Percentiles rank a stretch among this genome's conserved stretches.
Evolutionary conservation across 2,888 invertebrate species (phyloP).

Genomic region (Deilephila porcellus): DNA sequence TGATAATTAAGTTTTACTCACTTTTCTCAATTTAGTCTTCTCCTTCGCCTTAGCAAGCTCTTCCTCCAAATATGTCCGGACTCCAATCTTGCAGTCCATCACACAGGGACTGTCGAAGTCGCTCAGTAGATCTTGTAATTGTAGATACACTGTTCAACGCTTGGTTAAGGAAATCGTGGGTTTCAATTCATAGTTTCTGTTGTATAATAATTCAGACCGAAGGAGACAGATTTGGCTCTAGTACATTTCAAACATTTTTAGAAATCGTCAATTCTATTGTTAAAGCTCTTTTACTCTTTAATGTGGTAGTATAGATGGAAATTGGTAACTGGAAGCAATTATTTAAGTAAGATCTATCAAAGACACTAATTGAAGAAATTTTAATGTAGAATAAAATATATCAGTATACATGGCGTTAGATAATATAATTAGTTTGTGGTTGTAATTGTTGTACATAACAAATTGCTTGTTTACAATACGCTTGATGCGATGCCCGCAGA

Average conservation of each 20-base stretch:
- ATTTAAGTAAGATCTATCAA: too few species aligned
- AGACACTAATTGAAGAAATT: too few species aligned
- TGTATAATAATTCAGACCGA: not conserved
- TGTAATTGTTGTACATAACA: conserved; percentile 37
- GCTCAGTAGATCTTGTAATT: conserved; percentile 95
- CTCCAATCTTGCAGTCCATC: conserved; percentile 98
- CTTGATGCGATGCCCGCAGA: conserved; percentile 5
- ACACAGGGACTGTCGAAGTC: conserved; percentile 97
- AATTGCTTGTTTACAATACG: conserved; percentile 2
- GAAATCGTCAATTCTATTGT: too few species aligned
- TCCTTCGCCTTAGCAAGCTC: conserved; percentile 97
- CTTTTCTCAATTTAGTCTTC: conserved; percentile 95
- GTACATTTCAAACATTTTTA: too few species aligned
- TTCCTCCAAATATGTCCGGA: conserved; percentile 97
- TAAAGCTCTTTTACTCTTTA: too few species aligned
- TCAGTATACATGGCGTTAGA: not conserved
- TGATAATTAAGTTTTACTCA: conserved; percentile 62
- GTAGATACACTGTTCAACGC: conserved; percentile 87
- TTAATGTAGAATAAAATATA: not conserved
- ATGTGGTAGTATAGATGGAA: too few species aligned
- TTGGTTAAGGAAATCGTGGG: conserved; percentile 60
- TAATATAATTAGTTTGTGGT: not conserved
- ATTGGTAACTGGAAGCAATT: too few species aligned
- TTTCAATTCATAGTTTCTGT: not conserved
- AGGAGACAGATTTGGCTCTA: too few species aligned